Evolutionary conservation across 1,140 invertebrate species (phyloP).

Genomic region (Drosophila triauraria): DNA sequence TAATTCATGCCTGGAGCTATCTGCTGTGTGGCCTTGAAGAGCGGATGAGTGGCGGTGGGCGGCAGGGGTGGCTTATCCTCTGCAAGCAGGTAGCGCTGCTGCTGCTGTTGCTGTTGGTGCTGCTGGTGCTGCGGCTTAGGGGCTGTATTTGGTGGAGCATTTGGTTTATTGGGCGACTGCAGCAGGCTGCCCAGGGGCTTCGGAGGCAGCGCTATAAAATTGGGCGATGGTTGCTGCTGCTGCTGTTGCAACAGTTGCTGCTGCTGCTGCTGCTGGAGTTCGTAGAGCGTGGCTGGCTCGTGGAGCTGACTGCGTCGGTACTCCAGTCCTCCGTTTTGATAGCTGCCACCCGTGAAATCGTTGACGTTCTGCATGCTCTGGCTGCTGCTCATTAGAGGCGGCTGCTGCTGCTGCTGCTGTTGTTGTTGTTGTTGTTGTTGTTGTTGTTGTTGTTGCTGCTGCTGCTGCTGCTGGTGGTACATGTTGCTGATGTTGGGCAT

Average conservation of each 20-base stretch:
- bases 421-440: conserved; percentile 4
- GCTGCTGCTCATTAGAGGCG: conserved; percentile 64
- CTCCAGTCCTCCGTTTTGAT: conserved; percentile 71
- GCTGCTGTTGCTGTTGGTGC: conserved; percentile 59
- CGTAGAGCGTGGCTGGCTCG: conserved; percentile 69
- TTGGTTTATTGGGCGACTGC: conserved; percentile 74
- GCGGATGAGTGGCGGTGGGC: conserved; percentile 90
- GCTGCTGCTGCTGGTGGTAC: conserved; percentile 77
- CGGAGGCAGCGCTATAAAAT: conserved; percentile 77
- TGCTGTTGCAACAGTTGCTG: conserved; percentile 76
- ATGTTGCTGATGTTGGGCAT: conserved; percentile 85
- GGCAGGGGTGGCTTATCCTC: conserved; percentile 89
- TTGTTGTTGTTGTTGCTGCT: conserved; percentile 48
- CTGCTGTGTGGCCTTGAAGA: conserved; percentile 89
- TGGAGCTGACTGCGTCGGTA: conserved; percentile 73
- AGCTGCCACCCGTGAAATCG: conserved; percentile 50
- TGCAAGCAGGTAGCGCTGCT: conserved; percentile 66
- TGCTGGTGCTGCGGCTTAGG: conserved; percentile 84
- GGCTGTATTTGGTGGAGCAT: conserved; percentile 75
- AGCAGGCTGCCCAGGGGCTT: conserved; percentile 70
- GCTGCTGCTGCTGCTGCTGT: conserved; percentile 50
- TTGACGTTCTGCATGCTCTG: conserved; percentile 86
- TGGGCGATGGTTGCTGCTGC: conserved; percentile 69
- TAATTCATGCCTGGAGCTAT: conserved; percentile 78
- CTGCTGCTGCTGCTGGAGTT: conserved; percentile 65